Evolutionary conservation across 2,888 invertebrate genomes (phyloP).

Genomic region (Drosophila engyochracea): DNA sequence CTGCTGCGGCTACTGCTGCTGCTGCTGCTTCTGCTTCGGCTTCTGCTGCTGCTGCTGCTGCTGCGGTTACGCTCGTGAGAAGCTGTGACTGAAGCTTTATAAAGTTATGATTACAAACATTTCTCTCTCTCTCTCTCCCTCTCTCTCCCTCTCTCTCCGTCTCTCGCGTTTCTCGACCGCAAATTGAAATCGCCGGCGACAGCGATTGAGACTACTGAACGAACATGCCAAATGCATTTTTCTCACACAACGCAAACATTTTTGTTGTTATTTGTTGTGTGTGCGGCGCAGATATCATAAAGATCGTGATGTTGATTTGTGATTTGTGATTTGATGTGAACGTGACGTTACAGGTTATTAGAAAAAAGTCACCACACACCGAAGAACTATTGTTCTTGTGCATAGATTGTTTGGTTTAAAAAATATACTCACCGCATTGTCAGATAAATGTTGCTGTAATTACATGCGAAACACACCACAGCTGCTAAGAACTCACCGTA

Average conservation of each 20-base stretch:
- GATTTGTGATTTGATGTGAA: conserved; percentile 32
- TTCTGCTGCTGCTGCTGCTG: conserved; percentile 13
- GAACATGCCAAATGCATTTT: conserved; percentile 38
- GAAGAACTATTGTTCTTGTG: not conserved
- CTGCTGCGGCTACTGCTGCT: conserved; percentile 12
- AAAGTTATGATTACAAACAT: conserved; percentile 67
- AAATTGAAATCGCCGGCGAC: conserved; percentile 54
- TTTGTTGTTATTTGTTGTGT: conserved; percentile 26
- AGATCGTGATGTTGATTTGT: conserved; percentile 43
- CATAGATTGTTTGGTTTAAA: not conserved
- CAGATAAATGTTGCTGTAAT: not conserved
- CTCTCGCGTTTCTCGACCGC: conserved; percentile 27
- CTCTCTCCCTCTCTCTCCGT: not conserved
- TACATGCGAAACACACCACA: not conserved
- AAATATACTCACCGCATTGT: not conserved
- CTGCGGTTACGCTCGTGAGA: conserved; percentile 73
- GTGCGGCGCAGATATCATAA: conserved; percentile 22
- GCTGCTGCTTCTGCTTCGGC: conserved; percentile 14
- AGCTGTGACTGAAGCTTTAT: conserved; percentile 46
- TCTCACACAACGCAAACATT: conserved; percentile 51
- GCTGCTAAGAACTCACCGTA: conserved; percentile 11
- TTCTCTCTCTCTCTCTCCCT: conserved; percentile 31
- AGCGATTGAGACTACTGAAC: conserved; percentile 21
- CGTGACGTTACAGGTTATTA: conserved; percentile 26
- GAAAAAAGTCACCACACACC: conserved; percentile 10